These are phyloP conservation scores for Neomonachus schauinslandi DNA, from an alignment of 2,113 vertebrate species.

Conservation along the genomic window DNA sequence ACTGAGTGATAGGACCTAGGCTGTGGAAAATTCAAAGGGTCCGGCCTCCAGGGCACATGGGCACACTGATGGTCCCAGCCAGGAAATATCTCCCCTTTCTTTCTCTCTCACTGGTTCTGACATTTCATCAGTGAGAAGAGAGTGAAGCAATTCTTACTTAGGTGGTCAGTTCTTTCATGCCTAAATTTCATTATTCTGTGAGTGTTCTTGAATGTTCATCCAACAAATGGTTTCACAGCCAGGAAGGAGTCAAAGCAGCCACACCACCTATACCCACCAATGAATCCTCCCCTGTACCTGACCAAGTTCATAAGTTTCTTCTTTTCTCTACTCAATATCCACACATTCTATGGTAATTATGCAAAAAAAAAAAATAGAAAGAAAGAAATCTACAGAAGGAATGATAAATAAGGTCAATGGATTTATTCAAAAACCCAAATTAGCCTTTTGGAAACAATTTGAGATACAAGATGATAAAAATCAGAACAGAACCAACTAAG, in stretches of 20 bases:
- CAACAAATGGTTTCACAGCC: neutral
- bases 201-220: neutral
- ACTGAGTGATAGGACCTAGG: neutral
- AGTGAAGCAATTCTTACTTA: neutral
- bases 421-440: neutral
- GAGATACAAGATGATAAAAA: slow-evolving; percentile 9
- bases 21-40: neutral
- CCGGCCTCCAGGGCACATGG: neutral
- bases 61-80: neutral
- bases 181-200: neutral
- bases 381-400: neutral
- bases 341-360: neutral
- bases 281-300: neutral
- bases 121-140: neutral
- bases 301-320: neutral
- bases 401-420: neutral
- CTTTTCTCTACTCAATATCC: neutral
- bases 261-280: neutral
- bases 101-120: neutral
- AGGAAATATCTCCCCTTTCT: neutral
- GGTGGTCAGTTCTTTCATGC: neutral
- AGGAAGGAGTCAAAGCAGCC: neutral
- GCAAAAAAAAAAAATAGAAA: neutral
- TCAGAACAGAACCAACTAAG: neutral
- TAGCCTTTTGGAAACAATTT: neutral